Conservation (phyloP, 2,888 invertebrate species). For the Folsomia manolachei region DNA sequence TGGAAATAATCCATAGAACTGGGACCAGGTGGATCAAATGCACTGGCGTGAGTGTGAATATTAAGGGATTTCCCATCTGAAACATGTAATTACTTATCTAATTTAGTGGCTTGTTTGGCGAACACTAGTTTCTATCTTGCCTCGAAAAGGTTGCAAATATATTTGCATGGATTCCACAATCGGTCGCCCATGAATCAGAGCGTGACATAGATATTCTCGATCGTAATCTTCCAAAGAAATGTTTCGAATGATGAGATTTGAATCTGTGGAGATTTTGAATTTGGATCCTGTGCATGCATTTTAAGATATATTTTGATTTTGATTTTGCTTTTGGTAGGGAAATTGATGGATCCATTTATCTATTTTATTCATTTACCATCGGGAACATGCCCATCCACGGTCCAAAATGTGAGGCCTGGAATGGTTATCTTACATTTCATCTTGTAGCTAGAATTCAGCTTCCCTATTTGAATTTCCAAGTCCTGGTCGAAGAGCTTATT, state of each 20-base stretch:
- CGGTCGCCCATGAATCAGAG: neutral
- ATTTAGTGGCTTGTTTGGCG: too few species aligned
- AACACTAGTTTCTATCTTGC: too few species aligned
- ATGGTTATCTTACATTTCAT: slow-evolving; percentile 4
- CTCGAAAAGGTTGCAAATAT: neutral
- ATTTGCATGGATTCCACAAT: slow-evolving; percentile 13
- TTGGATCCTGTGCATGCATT: neutral
- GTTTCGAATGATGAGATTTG: slow-evolving; percentile 11
- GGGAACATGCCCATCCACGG: slow-evolving; percentile 2
- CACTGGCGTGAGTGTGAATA: too few species aligned
- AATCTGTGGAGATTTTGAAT: slow-evolving; percentile 7
- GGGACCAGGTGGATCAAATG: too few species aligned
- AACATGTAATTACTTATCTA: too few species aligned
- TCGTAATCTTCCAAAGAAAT: slow-evolving; percentile 1
- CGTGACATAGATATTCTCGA: slow-evolving; percentile 14
- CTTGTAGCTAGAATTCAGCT: slow-evolving; percentile 7
- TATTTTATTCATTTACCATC: neutral
- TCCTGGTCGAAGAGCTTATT: neutral
- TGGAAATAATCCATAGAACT: too few species aligned
- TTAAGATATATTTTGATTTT: too few species aligned
- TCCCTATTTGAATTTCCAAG: neutral
- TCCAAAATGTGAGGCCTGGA: slow-evolving; percentile 1
- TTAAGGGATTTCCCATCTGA: too few species aligned
- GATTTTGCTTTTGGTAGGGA: too few species aligned
- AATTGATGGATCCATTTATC: neutral